Evolutionary conservation across 2,797 vertebrate genomes (phyloP), one percentile per base, ranked within the genome.

Genomic region (Sebastes diaconus): DNA sequence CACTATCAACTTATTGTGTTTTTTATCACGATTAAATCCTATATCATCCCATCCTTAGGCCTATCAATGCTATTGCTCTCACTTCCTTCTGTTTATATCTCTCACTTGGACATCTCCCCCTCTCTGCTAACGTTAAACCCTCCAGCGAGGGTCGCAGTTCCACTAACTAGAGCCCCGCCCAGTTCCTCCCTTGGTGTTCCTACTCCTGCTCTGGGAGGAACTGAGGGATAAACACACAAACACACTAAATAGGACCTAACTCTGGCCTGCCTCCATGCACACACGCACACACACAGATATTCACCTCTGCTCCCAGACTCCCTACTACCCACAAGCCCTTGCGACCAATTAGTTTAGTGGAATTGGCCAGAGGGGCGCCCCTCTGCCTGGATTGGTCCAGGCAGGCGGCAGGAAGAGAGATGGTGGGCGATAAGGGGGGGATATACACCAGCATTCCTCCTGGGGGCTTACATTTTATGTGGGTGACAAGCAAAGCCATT

Each of bases 281-380:
- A 52, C 12, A 34, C 55, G 16, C 78, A 75, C 67, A 46, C 39
- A 82, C 60, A 79, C 64, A 36, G 7, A 88, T n/a, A 73, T 50
- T 64, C 61, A 58, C 58, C 83, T 63, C 61, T 66, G 25, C 59
- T 80, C 54, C 16, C 67, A 75, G 27, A 57, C 78, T 71, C 27
- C 65, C 59, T 59, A 75, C 52, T 77, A 80, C 70, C 75, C 76
- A 85, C 60, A 83, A 85, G 69, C 64, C 77, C 61, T 72, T 66
- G 63, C 72, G 55, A 81, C 76, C 80, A 82, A 80, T 86, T 85
- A 85, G 83, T 71, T 81, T 22, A 58, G 68, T 64, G 73, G 78
- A 88, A 83, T 75, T 84, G 77, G 54, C 68, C 71, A 78, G 77
- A 75, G 55, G 75, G 77, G 25, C 32, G 3, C 36, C 61, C 65